A percentile compares a stretch with the other conserved stretches of the same genome.
Evolutionary conservation across 2,113 vertebrate species (phyloP).

Genomic region (Solea solea): DNA sequence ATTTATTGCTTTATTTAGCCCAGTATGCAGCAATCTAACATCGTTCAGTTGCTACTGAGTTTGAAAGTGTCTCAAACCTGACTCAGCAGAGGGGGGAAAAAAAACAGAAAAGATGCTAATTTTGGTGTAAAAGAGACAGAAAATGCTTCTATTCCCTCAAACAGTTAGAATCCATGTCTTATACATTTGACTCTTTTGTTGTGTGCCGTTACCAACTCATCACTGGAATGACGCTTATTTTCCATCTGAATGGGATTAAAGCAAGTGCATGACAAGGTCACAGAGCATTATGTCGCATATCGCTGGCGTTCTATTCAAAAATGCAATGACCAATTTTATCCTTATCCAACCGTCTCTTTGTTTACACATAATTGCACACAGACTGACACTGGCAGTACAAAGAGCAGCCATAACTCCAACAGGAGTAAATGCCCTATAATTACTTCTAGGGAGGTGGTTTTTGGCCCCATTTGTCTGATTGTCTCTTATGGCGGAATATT

Average conservation of each 20-base stretch:
- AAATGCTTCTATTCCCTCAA: neutral
- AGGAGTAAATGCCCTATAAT: slow-evolving; percentile 19
- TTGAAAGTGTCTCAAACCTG: too few species aligned
- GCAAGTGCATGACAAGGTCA: slow-evolving; percentile 17
- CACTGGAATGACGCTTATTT: too few species aligned
- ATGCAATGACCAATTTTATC: neutral
- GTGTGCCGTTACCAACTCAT: neutral
- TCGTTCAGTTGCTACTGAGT: too few species aligned
- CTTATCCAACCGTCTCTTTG: slow-evolving; percentile 18
- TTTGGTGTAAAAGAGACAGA: too few species aligned
- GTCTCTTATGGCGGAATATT: too few species aligned
- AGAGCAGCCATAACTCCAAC: slow-evolving; percentile 11
- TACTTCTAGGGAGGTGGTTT: slow-evolving; percentile 1
- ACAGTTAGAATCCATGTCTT: neutral
- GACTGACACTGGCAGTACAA: neutral
- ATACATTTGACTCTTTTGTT: neutral
- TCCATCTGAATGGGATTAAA: slow-evolving; percentile 6
- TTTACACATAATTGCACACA: neutral
- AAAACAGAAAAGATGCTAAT: too few species aligned
- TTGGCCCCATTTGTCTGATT: neutral
- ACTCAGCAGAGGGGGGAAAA: too few species aligned
- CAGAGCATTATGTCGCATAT: neutral
- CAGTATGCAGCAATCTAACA: too few species aligned
- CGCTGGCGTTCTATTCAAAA: slow-evolving; percentile 8
- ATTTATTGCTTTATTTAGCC: too few species aligned